Percentiles rank a stretch among this genome's conserved stretches.
Conservation (phyloP, 2,888 invertebrate genomes). For the Reticulitermes lucifugus region DNA sequence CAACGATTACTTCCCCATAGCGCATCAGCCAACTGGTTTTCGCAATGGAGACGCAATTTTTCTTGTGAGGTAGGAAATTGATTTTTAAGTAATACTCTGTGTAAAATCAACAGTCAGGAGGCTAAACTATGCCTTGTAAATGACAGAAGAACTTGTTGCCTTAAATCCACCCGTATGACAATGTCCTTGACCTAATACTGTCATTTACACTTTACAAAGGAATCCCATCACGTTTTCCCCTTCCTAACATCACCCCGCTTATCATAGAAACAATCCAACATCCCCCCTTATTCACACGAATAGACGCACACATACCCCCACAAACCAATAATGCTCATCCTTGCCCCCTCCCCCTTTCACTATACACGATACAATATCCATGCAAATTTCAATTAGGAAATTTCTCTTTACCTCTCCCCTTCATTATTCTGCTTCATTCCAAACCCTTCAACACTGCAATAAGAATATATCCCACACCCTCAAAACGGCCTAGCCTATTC, state of each 20-base stretch:
- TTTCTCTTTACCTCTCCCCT: slow-evolving; percentile 23
- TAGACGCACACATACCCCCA: neutral
- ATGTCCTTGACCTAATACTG: neutral
- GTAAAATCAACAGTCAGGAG: no score
- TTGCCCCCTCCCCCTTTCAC: neutral
- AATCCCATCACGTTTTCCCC: neutral
- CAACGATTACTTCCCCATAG: no score
- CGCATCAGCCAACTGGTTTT: no score
- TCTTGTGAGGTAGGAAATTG: no score
- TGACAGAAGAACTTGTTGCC: no score
- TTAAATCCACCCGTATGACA: no score
- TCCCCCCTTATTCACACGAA: no score
- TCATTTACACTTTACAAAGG: neutral
- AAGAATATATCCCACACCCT: neutral
- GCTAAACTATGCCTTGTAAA: no score
- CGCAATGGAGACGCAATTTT: no score
- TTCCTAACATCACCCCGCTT: neutral
- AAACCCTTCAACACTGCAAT: slow-evolving; percentile 28
- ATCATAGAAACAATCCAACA: no score
- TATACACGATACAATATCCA: slow-evolving; percentile 18
- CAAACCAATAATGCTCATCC: slow-evolving; percentile 19
- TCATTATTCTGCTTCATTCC: neutral
- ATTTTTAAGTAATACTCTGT: no score
- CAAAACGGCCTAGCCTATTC: neutral
- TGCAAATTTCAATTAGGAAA: slow-evolving; percentile 51